A percentile compares a stretch with the other conserved stretches of the same genome.
phyloP scores from a whole-genome alignment of 2,797 vertebrate genomes.

The Xiphorhynchus erythropygius region DNA sequence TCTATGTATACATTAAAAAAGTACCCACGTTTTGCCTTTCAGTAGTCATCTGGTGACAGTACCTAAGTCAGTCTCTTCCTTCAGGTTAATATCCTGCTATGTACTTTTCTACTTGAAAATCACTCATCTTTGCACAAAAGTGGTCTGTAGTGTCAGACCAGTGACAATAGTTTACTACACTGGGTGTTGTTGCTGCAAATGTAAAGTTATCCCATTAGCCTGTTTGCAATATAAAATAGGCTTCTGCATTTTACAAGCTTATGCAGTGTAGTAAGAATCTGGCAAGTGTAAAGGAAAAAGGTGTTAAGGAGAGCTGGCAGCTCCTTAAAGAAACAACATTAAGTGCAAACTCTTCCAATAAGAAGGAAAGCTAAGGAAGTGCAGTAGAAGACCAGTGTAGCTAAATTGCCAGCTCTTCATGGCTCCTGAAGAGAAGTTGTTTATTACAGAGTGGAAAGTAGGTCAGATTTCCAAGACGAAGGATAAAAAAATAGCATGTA shows the following conservation, averaged over 20 bases:
- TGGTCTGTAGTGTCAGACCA: neutral
- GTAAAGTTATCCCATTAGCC: constrained; percentile 24
- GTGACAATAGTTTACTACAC: neutral
- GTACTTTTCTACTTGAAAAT: neutral
- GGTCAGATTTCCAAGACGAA: constrained; percentile 21
- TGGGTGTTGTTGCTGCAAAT: neutral
- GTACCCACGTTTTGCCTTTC: neutral
- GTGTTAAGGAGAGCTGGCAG: constrained; percentile 66
- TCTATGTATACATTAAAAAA: neutral
- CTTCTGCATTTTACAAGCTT: constrained; percentile 3
- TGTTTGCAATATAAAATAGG: constrained; percentile 30
- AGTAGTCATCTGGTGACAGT: neutral
- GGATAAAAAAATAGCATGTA: neutral
- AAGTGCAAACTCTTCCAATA: constrained; percentile 40
- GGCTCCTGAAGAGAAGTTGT: neutral
- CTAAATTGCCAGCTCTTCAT: neutral
- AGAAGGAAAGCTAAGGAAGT: neutral
- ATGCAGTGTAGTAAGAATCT: constrained; percentile 12
- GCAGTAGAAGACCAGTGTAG: neutral
- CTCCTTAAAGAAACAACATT: constrained; percentile 41
- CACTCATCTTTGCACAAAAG: neutral
- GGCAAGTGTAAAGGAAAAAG: constrained; percentile 53
- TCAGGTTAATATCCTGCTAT: neutral
- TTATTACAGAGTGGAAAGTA: neutral
- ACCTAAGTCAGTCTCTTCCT: neutral